These are phyloP conservation scores for Dromaius novaehollandiae DNA, from an alignment of 2,113 vertebrate species.

Conservation along the genomic window DNA sequence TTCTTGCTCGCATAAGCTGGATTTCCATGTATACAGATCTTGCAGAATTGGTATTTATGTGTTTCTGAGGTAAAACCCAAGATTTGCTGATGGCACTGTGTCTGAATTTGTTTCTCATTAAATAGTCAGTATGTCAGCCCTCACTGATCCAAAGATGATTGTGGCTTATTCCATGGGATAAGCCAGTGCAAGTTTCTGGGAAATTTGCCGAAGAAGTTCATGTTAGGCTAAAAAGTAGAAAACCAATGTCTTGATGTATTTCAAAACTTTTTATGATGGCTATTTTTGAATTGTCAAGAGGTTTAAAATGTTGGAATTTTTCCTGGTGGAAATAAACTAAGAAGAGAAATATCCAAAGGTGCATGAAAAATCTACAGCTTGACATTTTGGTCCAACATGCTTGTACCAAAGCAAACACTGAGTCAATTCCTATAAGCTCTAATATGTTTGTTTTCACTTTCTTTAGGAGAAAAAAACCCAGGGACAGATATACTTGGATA, in stretches of 20 bases:
- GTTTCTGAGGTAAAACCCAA: background rate
- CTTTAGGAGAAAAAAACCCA: constrained; percentile 33
- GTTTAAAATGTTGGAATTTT: background rate
- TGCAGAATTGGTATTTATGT: background rate
- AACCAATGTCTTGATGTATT: background rate
- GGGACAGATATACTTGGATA: constrained; percentile 86
- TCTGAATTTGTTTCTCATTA: background rate
- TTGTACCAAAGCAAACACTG: background rate
- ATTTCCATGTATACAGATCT: background rate
- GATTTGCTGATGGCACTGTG: background rate
- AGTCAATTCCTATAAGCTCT: background rate
- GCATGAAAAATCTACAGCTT: background rate
- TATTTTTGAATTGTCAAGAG: background rate
- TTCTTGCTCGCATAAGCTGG: background rate
- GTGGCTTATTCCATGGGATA: background rate
- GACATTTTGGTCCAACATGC: background rate
- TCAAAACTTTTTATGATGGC: background rate
- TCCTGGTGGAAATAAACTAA: background rate
- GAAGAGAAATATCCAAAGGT: background rate
- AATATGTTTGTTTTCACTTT: constrained; percentile 31
- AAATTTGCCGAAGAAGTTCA: background rate
- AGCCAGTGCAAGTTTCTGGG: background rate
- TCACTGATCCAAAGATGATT: background rate
- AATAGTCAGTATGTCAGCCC: background rate
- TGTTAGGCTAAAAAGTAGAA: background rate